These are phyloP conservation scores for Drosophila antonietae DNA, from an alignment of 2,888 invertebrate genomes.

Conservation along the genomic window DNA sequence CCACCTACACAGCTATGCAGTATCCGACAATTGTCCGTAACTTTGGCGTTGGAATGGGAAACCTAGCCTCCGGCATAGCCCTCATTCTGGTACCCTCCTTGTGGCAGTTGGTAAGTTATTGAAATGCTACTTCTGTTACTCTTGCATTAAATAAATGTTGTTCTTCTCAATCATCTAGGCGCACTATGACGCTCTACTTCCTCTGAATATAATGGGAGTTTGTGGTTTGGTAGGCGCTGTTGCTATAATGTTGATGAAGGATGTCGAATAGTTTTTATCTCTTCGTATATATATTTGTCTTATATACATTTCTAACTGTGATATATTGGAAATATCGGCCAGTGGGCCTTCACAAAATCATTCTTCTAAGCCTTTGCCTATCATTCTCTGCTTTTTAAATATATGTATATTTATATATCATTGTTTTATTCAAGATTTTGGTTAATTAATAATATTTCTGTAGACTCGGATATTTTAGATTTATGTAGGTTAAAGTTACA, in stretches of 20 bases:
- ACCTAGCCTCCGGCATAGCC: constrained; percentile 91
- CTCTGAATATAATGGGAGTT: constrained; percentile 86
- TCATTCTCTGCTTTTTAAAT: constrained; percentile 31
- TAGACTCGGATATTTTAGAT: neutral
- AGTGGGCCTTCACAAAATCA: constrained; percentile 48
- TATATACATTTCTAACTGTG: constrained; percentile 60
- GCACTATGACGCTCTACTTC: constrained; percentile 84
- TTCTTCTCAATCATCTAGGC: constrained; percentile 79
- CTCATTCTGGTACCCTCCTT: constrained; percentile 91
- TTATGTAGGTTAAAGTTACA: neutral
- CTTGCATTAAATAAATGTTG: neutral
- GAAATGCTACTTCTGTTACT: neutral
- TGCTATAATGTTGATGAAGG: constrained; percentile 85
- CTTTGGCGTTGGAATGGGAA: constrained; percentile 90
- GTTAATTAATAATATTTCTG: neutral
- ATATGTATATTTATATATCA: constrained; percentile 26
- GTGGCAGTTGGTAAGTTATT: constrained; percentile 89
- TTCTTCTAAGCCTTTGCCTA: constrained; percentile 33
- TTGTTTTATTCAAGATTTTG: constrained; percentile 18
- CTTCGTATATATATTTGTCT: constrained; percentile 18
- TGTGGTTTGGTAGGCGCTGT: constrained; percentile 85
- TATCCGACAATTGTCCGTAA: constrained; percentile 90
- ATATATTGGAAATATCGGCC: constrained; percentile 65
- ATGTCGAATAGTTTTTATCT: constrained; percentile 57
- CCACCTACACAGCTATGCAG: constrained; percentile 90